Base-by-base conservation (phyloP, 1,140 invertebrate species). In the Zaprionus davidi region DNA sequence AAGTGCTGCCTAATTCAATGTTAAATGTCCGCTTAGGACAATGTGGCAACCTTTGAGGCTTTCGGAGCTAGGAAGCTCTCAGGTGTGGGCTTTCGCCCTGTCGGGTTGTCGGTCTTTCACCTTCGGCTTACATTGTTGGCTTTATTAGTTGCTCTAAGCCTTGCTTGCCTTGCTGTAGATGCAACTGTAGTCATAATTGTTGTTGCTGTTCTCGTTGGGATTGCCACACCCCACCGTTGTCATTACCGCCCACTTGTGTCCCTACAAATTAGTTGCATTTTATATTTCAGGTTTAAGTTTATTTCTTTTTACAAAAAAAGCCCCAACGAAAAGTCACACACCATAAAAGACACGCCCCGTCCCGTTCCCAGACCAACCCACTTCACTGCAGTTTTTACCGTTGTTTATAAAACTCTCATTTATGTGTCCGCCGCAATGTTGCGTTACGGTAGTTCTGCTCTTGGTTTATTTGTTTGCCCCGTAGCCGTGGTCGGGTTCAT, bases 391-490 rank as follows among this genome's bases (percentile, higher is more conserved):
- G 36, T 63, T 66, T 62, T 38, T 70, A 41, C 69, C 64, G 63
- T 56, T 78, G 76, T 70, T 70, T 78, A 76, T 76, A 76, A 71
- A 71, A 76, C 66, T 76, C 51, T 63, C 76, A 71, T 66, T 76
- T 66, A 72, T 57, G 53, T 60, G 49, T 36, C 76, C 62, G 83
- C 83, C 82, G 28, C 83, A 87, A 79, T 74, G 71, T 82, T 70
- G 62, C 71, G 72, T 76, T 76, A 7, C 7, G n/a, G 17, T 46
- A 66, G 49, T 56, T 65, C 53, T 75, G 58, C n/a, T 46, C 41
- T 72, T 83, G 79, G 65, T 82, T 87, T 87, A 79, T 82, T 82
- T 86, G 76, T 82, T 76, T 79, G 75, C 62, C n/a, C n/a, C n/a
- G 41, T 9, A 17, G 17, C 31, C 71, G 65, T 60, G 22, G 53